Percentiles rank a stretch among this genome's conserved stretches.
These are phyloP conservation scores for Dendroctonus valens DNA, from an alignment of 1,140 invertebrate genomes.

Conservation along the genomic window DNA sequence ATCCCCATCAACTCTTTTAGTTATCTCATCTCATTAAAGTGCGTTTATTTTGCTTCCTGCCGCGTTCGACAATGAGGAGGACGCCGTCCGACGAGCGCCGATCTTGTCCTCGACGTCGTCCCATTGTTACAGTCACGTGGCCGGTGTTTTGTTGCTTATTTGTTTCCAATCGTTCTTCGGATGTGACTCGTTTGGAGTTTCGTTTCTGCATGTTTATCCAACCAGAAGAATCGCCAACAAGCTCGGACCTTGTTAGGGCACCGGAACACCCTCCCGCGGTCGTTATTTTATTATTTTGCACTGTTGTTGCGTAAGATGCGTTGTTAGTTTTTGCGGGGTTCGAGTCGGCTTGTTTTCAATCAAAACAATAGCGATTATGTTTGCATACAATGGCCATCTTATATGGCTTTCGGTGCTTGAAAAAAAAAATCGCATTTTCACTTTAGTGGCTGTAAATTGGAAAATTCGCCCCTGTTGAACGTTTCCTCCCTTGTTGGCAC, in stretches of 20 bases:
- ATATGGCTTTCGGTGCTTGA: no score
- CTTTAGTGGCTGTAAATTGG: no score
- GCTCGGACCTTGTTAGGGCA: conserved; percentile 21
- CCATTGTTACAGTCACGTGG: conserved; percentile 27
- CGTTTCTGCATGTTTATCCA: conserved; percentile 29
- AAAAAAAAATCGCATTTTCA: no score
- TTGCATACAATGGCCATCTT: no score
- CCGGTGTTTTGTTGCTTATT: conserved; percentile 33
- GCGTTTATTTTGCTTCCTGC: conserved; percentile 22
- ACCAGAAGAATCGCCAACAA: conserved; percentile 19
- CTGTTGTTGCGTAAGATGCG: conserved; percentile 5
- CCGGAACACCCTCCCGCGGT: conserved; percentile 3
- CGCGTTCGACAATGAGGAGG: conserved; percentile 11
- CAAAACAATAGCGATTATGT: no score
- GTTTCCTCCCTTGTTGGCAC: no score
- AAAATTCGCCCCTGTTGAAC: no score
- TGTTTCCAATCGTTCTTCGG: conserved; percentile 27
- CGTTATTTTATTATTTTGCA: conserved; percentile 12
- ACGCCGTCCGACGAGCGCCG: conserved; percentile 20
- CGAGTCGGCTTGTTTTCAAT: background rate
- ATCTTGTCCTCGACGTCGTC: conserved; percentile 18
- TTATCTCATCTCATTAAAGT: conserved; percentile 24
- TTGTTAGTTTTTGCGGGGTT: conserved; percentile 6
- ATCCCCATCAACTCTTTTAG: conserved; percentile 8
- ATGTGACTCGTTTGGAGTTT: conserved; percentile 30